Conservation (phyloP, 2,113 vertebrate genomes). For the Dipodomys merriami region DNA sequence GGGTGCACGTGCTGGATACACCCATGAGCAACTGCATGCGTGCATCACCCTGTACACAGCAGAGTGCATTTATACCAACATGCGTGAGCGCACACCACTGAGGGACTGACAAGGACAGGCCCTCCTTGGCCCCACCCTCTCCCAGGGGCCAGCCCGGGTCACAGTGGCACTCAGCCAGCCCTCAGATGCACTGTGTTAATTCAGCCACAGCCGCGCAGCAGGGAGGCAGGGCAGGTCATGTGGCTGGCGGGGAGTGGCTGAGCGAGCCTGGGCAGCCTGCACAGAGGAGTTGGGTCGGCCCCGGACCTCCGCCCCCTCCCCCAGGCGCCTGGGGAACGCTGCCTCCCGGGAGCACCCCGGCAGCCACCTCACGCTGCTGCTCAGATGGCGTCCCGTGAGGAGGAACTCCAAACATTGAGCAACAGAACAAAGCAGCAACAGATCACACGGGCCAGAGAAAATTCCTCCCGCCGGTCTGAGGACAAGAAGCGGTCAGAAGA, state of each 20-base stretch:
- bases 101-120: not conserved
- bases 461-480: not conserved
- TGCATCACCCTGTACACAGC: too few species aligned
- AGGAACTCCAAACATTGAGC: not conserved
- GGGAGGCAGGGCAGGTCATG: not conserved
- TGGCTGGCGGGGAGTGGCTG: too few species aligned
- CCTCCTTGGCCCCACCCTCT: not conserved
- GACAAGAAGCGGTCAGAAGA: not conserved
- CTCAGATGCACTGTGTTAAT: not conserved
- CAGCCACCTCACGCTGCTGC: not conserved
- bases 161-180: accelerated
- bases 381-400: not conserved
- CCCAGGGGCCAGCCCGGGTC: not conserved
- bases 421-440: not conserved
- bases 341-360: too few species aligned
- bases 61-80: too few species aligned
- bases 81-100: too few species aligned
- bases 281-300: too few species aligned
- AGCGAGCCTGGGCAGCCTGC: too few species aligned
- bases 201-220: not conserved
- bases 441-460: not conserved
- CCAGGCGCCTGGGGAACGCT: too few species aligned
- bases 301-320: not conserved
- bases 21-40: too few species aligned
- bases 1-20: not conserved